Base-by-base conservation (phyloP, 2,797 vertebrate genomes). In the Molothrus aeneus region DNA sequence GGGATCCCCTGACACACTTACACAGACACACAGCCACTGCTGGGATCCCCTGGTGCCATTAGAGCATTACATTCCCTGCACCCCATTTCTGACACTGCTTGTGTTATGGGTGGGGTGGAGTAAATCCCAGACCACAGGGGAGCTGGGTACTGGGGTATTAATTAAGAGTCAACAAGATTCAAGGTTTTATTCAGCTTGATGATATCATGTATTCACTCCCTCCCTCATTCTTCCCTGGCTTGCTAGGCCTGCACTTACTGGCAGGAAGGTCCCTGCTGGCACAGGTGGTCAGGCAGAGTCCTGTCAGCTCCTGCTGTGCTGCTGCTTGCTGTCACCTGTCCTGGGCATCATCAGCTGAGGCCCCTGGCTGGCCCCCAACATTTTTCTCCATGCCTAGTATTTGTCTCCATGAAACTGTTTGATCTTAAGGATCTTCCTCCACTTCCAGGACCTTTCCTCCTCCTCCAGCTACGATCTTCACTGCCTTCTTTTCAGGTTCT, bases 121-220 rank as follows among this genome's bases (percentile, higher is more conserved):
- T 20, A 50, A 69, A 69, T 25, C 31, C 2, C 29, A 69, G 29
- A 19, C 34, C 21, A 5, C 5, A 20, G 26, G 8, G 18, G 8
- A 64, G 7, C 11, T 42, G 56, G 5, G 8, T 22, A 8, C 4
- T 38, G 24, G 13, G 10, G 3, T 13, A 9, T 48, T 57, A 54
- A 32, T 54, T 26, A 69, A 48, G 12, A 59, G n/a, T 11, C 43
- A 38, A 18, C 4, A 31, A 21, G 18, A 34, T 12, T 8, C 7
- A 25, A 42, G 11, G 10, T 16, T 88, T 60, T 65, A 31, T 80
- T 48, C 14, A 16, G 17, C 29, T 31, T 47, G 13, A 28, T 14
- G 10, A 31, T 64, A 14, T 9, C 13, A 24, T 1, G 10, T 5
- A 13, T 21, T 75, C 1, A 0, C 6, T 60, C 1, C 1, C 29